Conservation (phyloP, 2,888 invertebrate species). For the Dryobota labecula region DNA sequence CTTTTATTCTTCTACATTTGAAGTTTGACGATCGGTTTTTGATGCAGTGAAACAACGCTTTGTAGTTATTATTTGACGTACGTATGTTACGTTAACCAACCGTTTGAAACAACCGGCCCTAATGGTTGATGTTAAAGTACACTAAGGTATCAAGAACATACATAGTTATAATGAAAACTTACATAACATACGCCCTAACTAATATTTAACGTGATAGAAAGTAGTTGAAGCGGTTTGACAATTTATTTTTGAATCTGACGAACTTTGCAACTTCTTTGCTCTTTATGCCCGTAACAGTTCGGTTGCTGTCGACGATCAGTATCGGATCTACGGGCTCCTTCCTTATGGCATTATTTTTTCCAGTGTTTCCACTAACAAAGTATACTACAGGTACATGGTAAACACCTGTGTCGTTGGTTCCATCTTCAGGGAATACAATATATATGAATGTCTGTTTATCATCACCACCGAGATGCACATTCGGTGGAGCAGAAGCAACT, state of each 20-base stretch:
- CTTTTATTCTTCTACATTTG: no score
- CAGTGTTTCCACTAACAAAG: slow-evolving; percentile 75
- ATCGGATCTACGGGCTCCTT: slow-evolving; percentile 74
- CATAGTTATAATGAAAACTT: background rate
- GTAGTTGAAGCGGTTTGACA: slow-evolving; percentile 65
- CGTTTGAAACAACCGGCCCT: no score
- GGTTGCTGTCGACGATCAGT: slow-evolving; percentile 80
- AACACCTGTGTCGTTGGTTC: slow-evolving; percentile 54
- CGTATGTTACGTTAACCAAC: no score
- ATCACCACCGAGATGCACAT: slow-evolving; percentile 73
- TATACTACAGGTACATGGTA: slow-evolving; percentile 79
- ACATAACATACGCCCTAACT: background rate
- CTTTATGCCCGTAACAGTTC: slow-evolving; percentile 83
- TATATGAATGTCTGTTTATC: slow-evolving; percentile 76
- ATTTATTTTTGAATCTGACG: slow-evolving; percentile 80
- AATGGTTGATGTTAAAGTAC: background rate
- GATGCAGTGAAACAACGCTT: no score
- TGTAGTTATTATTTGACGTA: no score
- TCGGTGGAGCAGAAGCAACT: slow-evolving; percentile 81
- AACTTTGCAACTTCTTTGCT: slow-evolving; percentile 81
- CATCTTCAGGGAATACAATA: slow-evolving; percentile 79
- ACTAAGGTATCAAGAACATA: background rate
- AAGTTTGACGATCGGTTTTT: no score
- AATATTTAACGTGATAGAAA: slow-evolving; percentile 16
- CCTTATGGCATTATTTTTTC: slow-evolving; percentile 56